A percentile compares a stretch with the other conserved stretches of the same genome.
phyloP scores from a whole-genome alignment of 2,797 vertebrate genomes.

The Acrocephalus scirpaceus region DNA sequence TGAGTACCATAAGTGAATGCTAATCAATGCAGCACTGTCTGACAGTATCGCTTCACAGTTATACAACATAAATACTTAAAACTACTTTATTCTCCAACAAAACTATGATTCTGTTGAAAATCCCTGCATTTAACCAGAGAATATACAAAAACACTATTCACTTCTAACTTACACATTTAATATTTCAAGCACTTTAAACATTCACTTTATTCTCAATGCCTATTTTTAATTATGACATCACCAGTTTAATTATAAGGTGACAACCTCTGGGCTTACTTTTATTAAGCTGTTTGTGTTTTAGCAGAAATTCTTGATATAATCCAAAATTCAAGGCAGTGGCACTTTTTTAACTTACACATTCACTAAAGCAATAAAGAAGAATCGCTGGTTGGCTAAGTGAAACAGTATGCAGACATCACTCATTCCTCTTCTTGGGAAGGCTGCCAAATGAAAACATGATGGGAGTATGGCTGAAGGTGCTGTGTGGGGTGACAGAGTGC shows the following conservation, averaged over 20 bases:
- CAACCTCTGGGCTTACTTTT: neutral
- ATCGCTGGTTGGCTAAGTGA: constrained; percentile 6
- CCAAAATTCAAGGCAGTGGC: neutral
- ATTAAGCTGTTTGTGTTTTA: neutral
- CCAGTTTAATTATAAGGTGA: neutral
- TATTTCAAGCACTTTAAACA: neutral
- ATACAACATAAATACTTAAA: neutral
- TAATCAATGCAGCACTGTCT: neutral
- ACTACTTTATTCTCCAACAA: neutral
- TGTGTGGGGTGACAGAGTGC: constrained; percentile 48
- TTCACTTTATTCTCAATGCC: neutral
- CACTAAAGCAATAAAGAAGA: constrained; percentile 49
- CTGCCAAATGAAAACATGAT: constrained; percentile 60
- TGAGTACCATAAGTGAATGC: neutral
- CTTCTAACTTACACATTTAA: neutral
- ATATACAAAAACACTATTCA: neutral
- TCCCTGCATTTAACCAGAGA: neutral
- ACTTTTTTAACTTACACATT: neutral
- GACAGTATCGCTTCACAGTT: neutral
- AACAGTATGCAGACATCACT: constrained; percentile 55
- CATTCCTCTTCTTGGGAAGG: constrained; percentile 40
- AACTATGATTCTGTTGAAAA: neutral
- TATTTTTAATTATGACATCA: neutral
- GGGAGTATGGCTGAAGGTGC: constrained; percentile 55
- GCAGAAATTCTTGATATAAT: neutral